Evolutionary conservation across 2,888 invertebrate genomes (phyloP), one percentile per base, ranked within the genome.

Genomic region (Heteromyza rotundicornis): DNA sequence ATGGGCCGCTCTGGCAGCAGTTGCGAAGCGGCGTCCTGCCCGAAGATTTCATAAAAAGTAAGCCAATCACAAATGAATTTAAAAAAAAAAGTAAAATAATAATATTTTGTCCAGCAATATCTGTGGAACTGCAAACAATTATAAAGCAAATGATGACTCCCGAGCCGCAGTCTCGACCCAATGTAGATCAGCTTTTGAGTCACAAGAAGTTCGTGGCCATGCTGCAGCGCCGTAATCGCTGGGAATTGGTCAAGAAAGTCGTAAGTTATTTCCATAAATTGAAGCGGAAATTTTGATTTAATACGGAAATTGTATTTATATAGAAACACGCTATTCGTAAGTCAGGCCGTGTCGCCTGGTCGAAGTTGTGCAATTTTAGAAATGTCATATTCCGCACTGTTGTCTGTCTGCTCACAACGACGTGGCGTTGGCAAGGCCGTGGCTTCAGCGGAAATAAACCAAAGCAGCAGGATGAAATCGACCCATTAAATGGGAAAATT

Each of bases 1-100:
- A 88, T 68, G 92, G 91, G 1, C 86, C 86, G 0, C 81, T 87
- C 23, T 92, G 92, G 92, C 90, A 90, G 70, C 79, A 85, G 56
- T 78, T 92, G 22, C 79, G 91, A 19, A 82, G 82, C 53, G 86
- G 87, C n/a, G 76, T 82, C 2, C 78, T 88, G 22, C 88, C 89
- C 1, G 82, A 84, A 16, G 82, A 82, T 60, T 81, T 84, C 67
- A 75, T 82, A 3, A 76, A 80, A 70, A 70, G 85, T 85, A 70
- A 75, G 77, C 64, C 12, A 60, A 12, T n/a, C 32, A 22, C 3
- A 17, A 24, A 2, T 14, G 14, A 22, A 2, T 5, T 12, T 20
- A 53, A 2, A 35, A 55, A 16, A n/a, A 36, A n/a, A n/a, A n/a
- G 27, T 5, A 27, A 27, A 27, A 10, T 27, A 27, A 27, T 27